phyloP scores from a whole-genome alignment of 1,140 invertebrate species.

The Geopemphigus sp. region DNA sequence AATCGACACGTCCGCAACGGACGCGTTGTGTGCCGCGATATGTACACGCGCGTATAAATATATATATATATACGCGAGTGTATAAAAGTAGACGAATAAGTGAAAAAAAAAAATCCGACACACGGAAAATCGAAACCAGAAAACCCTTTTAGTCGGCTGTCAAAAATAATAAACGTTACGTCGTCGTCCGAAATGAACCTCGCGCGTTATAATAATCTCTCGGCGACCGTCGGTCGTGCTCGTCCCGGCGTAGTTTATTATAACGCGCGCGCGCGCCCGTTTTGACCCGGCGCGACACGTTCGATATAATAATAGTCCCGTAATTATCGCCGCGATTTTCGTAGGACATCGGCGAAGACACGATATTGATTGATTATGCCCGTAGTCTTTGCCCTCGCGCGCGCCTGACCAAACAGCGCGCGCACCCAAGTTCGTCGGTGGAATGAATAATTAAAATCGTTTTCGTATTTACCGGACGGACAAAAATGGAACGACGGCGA shows the following conservation, averaged over 20 bases:
- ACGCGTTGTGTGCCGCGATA: no score
- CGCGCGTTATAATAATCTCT: neutral
- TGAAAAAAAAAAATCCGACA: neutral
- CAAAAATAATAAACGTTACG: constrained; percentile 45
- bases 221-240: no score
- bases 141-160: constrained; percentile 49
- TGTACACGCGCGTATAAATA: neutral
- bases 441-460: constrained; percentile 1
- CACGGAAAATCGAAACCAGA: constrained; percentile 43
- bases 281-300: neutral
- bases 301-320: no score
- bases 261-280: neutral
- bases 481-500: neutral
- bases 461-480: neutral
- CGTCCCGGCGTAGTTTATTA: no score
- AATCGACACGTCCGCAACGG: neutral
- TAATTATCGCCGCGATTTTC: constrained; percentile 18
- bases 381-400: no score
- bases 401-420: no score
- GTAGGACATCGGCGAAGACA: no score
- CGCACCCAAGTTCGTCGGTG: no score
- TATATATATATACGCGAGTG: neutral
- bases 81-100: constrained; percentile 12
- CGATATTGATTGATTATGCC: no score
- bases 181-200: constrained; percentile 37